These are phyloP conservation scores for Macrotus californicus DNA, from an alignment of 2,113 vertebrate species.

Conservation along the genomic window DNA sequence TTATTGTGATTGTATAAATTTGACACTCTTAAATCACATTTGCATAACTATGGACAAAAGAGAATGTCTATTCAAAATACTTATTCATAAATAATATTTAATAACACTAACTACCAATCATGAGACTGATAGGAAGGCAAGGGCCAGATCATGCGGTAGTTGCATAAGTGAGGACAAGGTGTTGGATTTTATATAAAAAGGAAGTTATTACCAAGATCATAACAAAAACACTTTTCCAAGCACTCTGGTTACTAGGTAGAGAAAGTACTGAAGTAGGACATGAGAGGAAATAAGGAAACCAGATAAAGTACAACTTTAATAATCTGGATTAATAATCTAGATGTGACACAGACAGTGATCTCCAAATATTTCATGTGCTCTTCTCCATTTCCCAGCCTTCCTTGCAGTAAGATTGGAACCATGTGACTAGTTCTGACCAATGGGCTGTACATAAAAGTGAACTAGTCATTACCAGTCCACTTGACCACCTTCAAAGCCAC, in stretches of 20 bases:
- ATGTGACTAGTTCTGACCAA: neutral
- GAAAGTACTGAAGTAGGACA: neutral
- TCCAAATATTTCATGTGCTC: neutral
- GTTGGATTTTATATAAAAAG: neutral
- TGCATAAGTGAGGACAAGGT: neutral
- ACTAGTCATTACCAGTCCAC: neutral
- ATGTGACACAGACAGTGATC: neutral
- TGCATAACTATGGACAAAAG: neutral
- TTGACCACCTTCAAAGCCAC: neutral
- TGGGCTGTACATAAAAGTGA: neutral
- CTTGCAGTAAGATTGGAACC: neutral
- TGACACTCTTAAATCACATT: constrained; percentile 7
- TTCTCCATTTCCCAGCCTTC: neutral
- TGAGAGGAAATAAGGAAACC: neutral
- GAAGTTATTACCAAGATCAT: neutral
- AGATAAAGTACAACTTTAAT: neutral
- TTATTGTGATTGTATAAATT: constrained; percentile 9
- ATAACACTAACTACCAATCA: neutral
- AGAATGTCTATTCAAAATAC: constrained; percentile 26
- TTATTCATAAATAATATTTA: constrained; percentile 5
- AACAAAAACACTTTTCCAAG: neutral
- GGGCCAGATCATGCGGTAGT: neutral
- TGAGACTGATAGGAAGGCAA: neutral
- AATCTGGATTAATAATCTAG: neutral
- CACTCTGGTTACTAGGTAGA: neutral